These are phyloP conservation scores for Tolypeutes matacus DNA, from an alignment of 2,797 vertebrate species.

Conservation along the genomic window DNA sequence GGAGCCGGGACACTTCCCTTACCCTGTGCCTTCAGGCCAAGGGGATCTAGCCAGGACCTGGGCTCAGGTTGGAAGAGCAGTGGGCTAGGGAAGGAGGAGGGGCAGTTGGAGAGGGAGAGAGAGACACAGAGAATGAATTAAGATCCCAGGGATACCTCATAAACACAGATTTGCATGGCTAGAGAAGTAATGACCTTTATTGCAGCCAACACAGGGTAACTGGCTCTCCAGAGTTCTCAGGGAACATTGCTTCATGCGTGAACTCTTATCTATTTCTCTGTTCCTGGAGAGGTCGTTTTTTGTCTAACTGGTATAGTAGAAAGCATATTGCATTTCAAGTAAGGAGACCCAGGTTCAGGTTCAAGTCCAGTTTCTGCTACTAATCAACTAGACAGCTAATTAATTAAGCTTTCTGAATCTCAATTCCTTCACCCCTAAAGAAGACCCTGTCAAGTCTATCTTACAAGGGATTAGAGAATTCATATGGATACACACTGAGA, in stretches of 20 bases:
- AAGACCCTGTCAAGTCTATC: neutral
- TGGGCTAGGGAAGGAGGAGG: neutral
- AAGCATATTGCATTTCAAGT: neutral
- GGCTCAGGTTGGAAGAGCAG: neutral
- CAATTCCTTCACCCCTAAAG: neutral
- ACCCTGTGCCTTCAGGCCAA: neutral
- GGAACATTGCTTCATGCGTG: slow-evolving; percentile 16
- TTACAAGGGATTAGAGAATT: neutral
- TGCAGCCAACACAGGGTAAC: neutral
- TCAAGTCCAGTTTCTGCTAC: slow-evolving; percentile 32
- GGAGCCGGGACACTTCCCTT: slow-evolving; percentile 58
- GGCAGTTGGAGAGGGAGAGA: neutral
- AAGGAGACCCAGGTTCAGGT: neutral
- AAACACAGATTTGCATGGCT: slow-evolving; percentile 57
- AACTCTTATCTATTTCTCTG: slow-evolving; percentile 64
- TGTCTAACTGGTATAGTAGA: neutral
- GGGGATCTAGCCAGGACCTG: neutral
- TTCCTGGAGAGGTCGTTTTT: neutral
- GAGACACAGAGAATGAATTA: neutral
- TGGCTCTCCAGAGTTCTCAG: slow-evolving; percentile 34
- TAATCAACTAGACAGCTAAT: neutral
- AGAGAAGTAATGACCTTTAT: slow-evolving; percentile 31
- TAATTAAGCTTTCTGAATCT: slow-evolving; percentile 24
- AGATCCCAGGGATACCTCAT: neutral
- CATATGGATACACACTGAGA: neutral